Percentiles rank a stretch among this genome's conserved stretches.
Evolutionary conservation across 2,797 vertebrate species (phyloP).

Genomic region (Parotocinclus haroldoi): DNA sequence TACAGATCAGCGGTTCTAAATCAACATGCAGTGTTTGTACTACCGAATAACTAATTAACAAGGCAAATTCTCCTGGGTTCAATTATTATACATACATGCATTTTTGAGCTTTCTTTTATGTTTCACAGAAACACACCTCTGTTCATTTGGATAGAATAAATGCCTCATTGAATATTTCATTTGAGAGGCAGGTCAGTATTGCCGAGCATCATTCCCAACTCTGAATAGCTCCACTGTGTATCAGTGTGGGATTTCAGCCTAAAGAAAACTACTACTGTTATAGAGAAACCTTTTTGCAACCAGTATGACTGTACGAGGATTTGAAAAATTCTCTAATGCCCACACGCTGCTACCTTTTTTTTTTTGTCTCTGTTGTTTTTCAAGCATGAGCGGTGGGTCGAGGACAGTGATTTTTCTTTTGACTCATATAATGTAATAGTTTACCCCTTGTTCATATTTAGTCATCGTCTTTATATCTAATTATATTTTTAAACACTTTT

Average conservation of each 20-base stretch:
- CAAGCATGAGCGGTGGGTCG: constrained; percentile 18
- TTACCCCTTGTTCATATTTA: constrained; percentile 54
- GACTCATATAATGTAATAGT: constrained; percentile 26
- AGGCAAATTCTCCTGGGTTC: not conserved
- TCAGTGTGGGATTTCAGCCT: constrained; percentile 16
- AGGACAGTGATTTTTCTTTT: constrained; percentile 19
- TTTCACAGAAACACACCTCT: constrained; percentile 2
- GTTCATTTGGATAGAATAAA: not conserved
- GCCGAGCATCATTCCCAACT: constrained; percentile 18
- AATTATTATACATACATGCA: too few species aligned
- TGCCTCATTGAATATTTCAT: constrained; percentile 9
- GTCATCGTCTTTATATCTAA: constrained; percentile 63
- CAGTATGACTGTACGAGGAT: constrained; percentile 21
- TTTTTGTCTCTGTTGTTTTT: constrained; percentile 12
- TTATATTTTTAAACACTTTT: constrained; percentile 74
- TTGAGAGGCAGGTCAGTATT: constrained; percentile 18
- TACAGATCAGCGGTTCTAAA: not conserved
- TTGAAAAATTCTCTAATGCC: constrained; percentile 14
- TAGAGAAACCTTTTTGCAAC: constrained; percentile 1
- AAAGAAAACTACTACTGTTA: not conserved
- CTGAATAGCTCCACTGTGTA: not conserved
- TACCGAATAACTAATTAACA: not conserved
- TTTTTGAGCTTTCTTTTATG: not conserved
- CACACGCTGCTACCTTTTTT: constrained; percentile 33
- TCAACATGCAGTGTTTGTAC: constrained; percentile 13